Base-by-base conservation (phyloP, 2,888 invertebrate genomes). In the Pristionchus arcanus region DNA sequence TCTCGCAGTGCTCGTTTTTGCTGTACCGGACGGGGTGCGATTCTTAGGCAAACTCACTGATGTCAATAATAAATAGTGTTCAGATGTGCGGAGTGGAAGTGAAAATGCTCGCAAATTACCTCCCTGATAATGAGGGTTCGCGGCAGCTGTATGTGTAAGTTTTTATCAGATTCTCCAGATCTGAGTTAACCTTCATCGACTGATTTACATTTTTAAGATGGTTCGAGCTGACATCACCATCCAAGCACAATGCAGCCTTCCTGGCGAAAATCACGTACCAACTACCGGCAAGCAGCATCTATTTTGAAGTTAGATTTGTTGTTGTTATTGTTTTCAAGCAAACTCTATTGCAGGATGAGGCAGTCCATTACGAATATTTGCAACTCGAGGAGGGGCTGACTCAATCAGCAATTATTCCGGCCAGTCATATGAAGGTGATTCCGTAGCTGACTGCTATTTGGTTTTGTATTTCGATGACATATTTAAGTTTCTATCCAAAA, bases 1-100 rank as follows among this genome's bases (percentile, higher is more conserved):
- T n/a, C n/a, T n/a, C n/a, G n/a, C n/a, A n/a, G n/a, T n/a, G n/a
- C n/a, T n/a, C n/a, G n/a, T n/a, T n/a, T n/a, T n/a, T n/a, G n/a
- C n/a, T n/a, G n/a, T n/a, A n/a, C n/a, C n/a, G n/a, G n/a, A n/a
- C n/a, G n/a, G n/a, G n/a, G n/a, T n/a, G n/a, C n/a, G n/a, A n/a
- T n/a, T n/a, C n/a, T n/a, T n/a, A n/a, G n/a, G n/a, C n/a, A n/a
- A n/a, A n/a, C n/a, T n/a, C n/a, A n/a, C n/a, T n/a, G n/a, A n/a
- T n/a, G n/a, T n/a, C n/a, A n/a, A n/a, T 15, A 25, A 25, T 59
- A 19, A 19, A 25, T 15, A 25, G 2, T 19, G 19, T 68, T 68
- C 2, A 68, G 68, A 68, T 68, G 68, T 31, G 68, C 13, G 68
- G 68, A 68, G 68, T 68, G 68, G 68, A 68, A 28, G 68, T 68